These are phyloP conservation scores for Cisticola juncidis DNA, from an alignment of 2,113 vertebrate species.

Conservation along the genomic window DNA sequence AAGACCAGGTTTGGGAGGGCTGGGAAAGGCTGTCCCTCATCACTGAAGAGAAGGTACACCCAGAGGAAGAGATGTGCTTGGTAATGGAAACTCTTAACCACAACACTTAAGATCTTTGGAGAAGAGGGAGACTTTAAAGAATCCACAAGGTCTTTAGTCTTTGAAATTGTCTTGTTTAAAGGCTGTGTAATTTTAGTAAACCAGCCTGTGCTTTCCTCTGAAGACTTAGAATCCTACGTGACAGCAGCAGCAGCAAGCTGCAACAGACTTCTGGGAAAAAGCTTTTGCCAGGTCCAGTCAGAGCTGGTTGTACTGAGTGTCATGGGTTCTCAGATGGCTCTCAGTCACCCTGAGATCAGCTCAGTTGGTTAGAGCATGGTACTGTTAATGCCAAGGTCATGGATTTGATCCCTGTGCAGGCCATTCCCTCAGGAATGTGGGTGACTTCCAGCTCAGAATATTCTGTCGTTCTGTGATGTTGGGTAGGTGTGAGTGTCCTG, in stretches of 20 bases:
- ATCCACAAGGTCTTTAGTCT: background rate
- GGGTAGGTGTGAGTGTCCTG: background rate
- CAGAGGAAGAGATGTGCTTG: background rate
- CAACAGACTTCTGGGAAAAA: background rate
- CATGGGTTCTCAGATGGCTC: background rate
- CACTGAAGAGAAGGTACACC: background rate
- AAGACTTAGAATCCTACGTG: background rate
- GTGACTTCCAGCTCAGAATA: background rate
- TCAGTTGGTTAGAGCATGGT: background rate
- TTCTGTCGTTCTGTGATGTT: background rate
- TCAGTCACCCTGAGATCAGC: background rate
- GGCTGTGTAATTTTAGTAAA: background rate
- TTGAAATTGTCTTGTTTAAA: background rate
- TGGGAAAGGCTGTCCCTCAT: background rate
- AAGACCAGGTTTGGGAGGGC: background rate
- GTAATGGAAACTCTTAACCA: background rate
- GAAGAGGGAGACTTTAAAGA: background rate
- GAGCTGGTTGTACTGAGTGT: background rate
- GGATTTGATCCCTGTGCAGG: background rate
- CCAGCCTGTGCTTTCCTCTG: background rate
- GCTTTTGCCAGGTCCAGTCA: background rate
- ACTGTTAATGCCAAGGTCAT: background rate
- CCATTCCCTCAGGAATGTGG: background rate
- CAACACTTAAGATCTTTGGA: background rate
- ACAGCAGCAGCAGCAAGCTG: background rate